Conservation (phyloP, 2,888 invertebrate species). For the Endotricha flammealis region DNA sequence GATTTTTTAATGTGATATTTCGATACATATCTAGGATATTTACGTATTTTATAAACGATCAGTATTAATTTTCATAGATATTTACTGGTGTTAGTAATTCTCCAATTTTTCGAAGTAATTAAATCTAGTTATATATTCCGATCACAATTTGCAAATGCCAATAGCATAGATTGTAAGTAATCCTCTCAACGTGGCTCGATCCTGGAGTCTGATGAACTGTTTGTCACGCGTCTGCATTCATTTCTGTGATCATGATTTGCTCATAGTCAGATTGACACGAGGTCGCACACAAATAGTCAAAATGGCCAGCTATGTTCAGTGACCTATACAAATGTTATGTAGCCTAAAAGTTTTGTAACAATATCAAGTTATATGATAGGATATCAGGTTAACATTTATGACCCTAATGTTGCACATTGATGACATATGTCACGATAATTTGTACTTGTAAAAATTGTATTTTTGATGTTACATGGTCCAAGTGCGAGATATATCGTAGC, state of each 20-base stretch:
- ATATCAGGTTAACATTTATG: conserved; percentile 12
- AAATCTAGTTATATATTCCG: too few species aligned
- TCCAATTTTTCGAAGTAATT: background rate
- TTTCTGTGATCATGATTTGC: background rate
- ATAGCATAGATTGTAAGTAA: background rate
- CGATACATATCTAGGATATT: too few species aligned
- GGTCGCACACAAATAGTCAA: background rate
- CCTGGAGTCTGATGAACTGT: conserved; percentile 5
- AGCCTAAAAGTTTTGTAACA: conserved; percentile 11
- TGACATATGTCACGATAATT: conserved; percentile 9
- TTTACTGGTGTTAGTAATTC: too few species aligned
- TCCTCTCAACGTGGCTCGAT: too few species aligned
- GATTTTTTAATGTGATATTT: too few species aligned
- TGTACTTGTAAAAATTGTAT: conserved; percentile 34
- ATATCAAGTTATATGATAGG: conserved; percentile 9
- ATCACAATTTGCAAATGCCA: conserved; percentile 7
- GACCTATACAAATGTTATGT: conserved; percentile 11
- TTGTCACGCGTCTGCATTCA: too few species aligned
- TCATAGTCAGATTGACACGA: background rate
- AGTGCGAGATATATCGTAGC: conserved; percentile 23
- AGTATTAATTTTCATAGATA: too few species aligned
- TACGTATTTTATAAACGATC: too few species aligned
- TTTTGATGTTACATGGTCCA: conserved; percentile 43
- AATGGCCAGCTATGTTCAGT: conserved; percentile 2
- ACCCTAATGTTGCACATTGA: conserved; percentile 16